Percentiles rank a stretch among this genome's conserved stretches.
Evolutionary conservation across 2,797 vertebrate species (phyloP).

Genomic region (Xyrichtys novacula): DNA sequence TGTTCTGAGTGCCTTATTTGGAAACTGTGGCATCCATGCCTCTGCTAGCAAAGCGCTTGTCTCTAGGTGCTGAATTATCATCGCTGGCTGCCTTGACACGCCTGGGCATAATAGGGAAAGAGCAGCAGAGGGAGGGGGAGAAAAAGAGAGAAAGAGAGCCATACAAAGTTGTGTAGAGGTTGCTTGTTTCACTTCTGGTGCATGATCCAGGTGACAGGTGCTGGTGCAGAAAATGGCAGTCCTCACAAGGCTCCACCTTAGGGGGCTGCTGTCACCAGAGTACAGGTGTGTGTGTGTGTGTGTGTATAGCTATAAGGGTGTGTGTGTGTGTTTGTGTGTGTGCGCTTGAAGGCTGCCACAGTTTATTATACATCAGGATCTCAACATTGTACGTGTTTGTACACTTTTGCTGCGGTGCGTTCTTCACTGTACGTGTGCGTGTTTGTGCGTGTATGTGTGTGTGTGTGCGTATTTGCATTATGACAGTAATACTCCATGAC

Average conservation of each 20-base stretch:
- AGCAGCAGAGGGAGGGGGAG: neutral
- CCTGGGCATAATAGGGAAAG: slow-evolving; percentile 62
- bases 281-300: slow-evolving; percentile 31
- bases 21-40: slow-evolving; percentile 36
- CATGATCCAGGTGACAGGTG: slow-evolving; percentile 79
- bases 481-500: slow-evolving; percentile 76
- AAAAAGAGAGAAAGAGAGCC: neutral
- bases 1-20: slow-evolving; percentile 36
- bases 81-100: slow-evolving; percentile 58
- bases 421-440: neutral
- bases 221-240: slow-evolving; percentile 75
- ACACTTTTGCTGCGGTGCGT: slow-evolving; percentile 34
- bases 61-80: slow-evolving; percentile 67
- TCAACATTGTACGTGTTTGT: slow-evolving; percentile 51
- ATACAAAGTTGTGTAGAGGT: slow-evolving; percentile 36
- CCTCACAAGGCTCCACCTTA: slow-evolving; percentile 67
- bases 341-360: slow-evolving; percentile 31
- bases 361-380: slow-evolving; percentile 52
- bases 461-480: slow-evolving; percentile 29
- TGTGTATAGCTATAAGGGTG: slow-evolving; percentile 10
- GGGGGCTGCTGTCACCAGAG: slow-evolving; percentile 45
- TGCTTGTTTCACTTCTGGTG: slow-evolving; percentile 62
- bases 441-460: slow-evolving; percentile 10
- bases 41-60: slow-evolving; percentile 45
- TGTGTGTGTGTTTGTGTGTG: slow-evolving; percentile 39